Conservation (phyloP, 2,888 invertebrate genomes). For the Aphodius granarius region DNA sequence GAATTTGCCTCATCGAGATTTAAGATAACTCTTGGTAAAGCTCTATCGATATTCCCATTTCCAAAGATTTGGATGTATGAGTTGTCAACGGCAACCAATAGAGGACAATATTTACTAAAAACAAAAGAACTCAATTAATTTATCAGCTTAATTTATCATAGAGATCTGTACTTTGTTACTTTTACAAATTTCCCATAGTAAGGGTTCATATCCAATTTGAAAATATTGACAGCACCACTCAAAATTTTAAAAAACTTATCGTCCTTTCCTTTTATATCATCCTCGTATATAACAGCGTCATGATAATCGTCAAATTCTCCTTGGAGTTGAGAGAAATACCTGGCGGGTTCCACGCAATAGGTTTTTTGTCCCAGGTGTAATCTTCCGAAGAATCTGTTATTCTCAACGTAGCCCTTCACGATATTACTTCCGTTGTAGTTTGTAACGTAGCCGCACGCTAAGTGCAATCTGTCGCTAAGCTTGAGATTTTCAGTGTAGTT, state of each 20-base stretch:
- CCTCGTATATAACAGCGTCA: conserved; percentile 23
- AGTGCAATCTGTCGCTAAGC: conserved; percentile 16
- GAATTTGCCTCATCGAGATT: conserved; percentile 59
- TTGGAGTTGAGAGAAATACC: conserved; percentile 18
- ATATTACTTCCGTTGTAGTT: conserved; percentile 26
- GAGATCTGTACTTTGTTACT: conserved; percentile 1
- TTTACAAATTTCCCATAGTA: not conserved
- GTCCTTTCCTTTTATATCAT: too few relatives aligned
- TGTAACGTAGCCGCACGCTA: conserved; percentile 19
- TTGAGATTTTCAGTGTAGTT: conserved; percentile 4
- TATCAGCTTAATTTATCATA: not conserved
- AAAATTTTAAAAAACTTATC: not conserved
- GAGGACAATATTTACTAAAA: conserved; percentile 50
- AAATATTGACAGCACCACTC: not conserved
- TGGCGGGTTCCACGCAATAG: conserved; percentile 38
- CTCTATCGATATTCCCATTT: conserved; percentile 54
- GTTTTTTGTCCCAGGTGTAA: conserved; percentile 31
- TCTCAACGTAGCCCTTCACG: conserved; percentile 38
- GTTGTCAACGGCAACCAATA: conserved; percentile 57
- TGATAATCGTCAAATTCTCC: not conserved
- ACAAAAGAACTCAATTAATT: conserved; percentile 5
- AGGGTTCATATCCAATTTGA: not conserved
- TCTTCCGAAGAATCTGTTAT: conserved; percentile 39
- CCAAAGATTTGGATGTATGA: conserved; percentile 56
- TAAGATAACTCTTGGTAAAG: conserved; percentile 55